Evolutionary conservation across 2,797 vertebrate species (phyloP).

Genomic region (Myiotriccus ornatus): DNA sequence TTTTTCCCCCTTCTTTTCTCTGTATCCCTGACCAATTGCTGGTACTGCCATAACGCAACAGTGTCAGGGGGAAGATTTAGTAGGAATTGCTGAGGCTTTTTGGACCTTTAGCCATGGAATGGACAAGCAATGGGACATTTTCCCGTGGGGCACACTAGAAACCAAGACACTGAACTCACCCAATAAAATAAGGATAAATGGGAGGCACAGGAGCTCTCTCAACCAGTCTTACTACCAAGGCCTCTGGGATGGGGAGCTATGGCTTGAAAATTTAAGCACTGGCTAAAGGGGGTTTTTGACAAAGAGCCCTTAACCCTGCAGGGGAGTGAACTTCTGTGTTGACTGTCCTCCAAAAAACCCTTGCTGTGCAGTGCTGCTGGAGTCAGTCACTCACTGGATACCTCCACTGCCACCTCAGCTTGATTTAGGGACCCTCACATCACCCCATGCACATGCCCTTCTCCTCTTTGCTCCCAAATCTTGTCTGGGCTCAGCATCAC

Average conservation of each 20-base stretch:
- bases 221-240: not conserved
- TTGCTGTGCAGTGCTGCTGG: not conserved
- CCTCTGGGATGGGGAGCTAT: not conserved
- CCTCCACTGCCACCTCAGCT: not conserved
- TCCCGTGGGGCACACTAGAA: not conserved
- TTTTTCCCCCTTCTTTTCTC: not conserved
- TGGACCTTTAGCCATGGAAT: not conserved
- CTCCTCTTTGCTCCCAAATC: not conserved
- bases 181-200: not conserved
- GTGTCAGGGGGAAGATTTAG: fast-evolving
- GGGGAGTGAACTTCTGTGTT: not conserved
- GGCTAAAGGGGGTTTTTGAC: not conserved
- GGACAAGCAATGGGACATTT: not conserved
- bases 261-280: not conserved
- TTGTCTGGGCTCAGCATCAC: not conserved
- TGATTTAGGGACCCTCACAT: too few relatives aligned
- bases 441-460: not conserved
- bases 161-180: not conserved
- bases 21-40: not conserved
- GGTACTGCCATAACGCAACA: not conserved
- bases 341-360: not conserved
- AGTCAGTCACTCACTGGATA: not conserved
- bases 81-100: not conserved
- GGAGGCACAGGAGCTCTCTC: not conserved
- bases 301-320: not conserved